A percentile compares a stretch with the other conserved stretches of the same genome.
Evolutionary conservation across 2,113 vertebrate genomes (phyloP).

Genomic region (Phainopepla nitens): DNA sequence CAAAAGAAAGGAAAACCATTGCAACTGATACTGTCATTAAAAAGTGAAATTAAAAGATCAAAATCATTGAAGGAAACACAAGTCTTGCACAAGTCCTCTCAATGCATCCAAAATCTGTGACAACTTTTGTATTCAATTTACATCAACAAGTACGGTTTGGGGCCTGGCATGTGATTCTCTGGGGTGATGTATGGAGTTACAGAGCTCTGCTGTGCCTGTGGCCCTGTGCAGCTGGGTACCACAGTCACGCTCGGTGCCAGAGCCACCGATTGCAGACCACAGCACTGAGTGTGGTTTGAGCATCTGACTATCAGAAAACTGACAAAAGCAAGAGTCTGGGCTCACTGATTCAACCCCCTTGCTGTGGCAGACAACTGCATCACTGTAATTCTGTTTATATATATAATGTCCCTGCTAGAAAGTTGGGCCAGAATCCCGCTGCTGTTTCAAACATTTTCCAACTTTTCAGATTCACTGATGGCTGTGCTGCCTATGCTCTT

Average conservation of each 20-base stretch:
- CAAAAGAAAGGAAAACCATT: not conserved
- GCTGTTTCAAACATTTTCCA: not conserved
- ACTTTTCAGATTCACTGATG: accelerated
- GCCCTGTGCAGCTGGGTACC: not conserved
- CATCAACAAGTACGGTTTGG: not conserved
- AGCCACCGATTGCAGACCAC: not conserved
- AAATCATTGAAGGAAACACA: not conserved
- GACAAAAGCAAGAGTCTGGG: not conserved
- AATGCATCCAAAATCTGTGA: not conserved
- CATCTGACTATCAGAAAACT: not conserved
- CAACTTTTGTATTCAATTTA: not conserved
- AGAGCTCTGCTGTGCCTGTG: not conserved
- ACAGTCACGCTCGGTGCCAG: accelerated
- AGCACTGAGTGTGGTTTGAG: accelerated
- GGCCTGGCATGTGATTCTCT: not conserved
- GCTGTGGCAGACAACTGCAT: not conserved
- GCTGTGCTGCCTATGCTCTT: not conserved
- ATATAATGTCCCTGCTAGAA: not conserved
- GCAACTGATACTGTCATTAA: not conserved
- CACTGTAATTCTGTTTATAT: not conserved
- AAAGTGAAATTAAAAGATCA: not conserved
- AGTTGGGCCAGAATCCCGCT: not conserved
- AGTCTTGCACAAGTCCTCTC: not conserved
- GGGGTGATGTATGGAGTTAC: accelerated
- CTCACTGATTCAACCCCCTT: not conserved